Evolutionary conservation across 2,113 vertebrate species (phyloP), one percentile per base, ranked within the genome.

Genomic region (Copsychus sechellarum): DNA sequence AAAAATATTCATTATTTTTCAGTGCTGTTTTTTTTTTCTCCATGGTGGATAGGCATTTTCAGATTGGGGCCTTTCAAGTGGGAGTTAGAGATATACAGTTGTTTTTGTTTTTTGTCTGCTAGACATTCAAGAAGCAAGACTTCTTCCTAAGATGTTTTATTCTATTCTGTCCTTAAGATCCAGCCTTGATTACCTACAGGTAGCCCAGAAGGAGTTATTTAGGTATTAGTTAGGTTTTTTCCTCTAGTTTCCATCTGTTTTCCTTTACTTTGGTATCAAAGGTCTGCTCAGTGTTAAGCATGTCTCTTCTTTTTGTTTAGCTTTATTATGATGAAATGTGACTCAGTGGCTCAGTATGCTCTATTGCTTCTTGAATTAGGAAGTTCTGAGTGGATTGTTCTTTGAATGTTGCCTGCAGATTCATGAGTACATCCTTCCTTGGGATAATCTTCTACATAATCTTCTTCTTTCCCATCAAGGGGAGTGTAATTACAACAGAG

Each of bases 331-430:
- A 67, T 79, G 51, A 51, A 51, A 48, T 76, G 60, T 88, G 38
- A 58, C 69, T 93, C 40, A 21, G 43, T 50, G 53, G 18, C 80
- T 48, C 26, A 16, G 34, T 88, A 61, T 62, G 53, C 64, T 90
- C 64, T 86, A n/a, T 58, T 83, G 73, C 77, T 78, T 71, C 82
- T 83, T 80, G 60, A 94, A 88, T 81, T 54, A 77, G 56, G 60
- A 62, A 64, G 54, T 90, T 86, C 77, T 89, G 70, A 91, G 90
- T 36, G 48, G 47, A 93, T 91, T 65, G 34, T 45, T 95, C 84
- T 82, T 85, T 77, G 81, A 81, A 56, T 50, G 70, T 69, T 93
- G 73, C 70, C 57, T 74, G 62, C 48, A 91, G 78, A 88, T 81
- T 92, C 88, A 53, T 14, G 40, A 94, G 72, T 78, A 90, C 58